Base-by-base conservation (phyloP, 2,113 vertebrate genomes). In the Stigmatopora nigra region DNA sequence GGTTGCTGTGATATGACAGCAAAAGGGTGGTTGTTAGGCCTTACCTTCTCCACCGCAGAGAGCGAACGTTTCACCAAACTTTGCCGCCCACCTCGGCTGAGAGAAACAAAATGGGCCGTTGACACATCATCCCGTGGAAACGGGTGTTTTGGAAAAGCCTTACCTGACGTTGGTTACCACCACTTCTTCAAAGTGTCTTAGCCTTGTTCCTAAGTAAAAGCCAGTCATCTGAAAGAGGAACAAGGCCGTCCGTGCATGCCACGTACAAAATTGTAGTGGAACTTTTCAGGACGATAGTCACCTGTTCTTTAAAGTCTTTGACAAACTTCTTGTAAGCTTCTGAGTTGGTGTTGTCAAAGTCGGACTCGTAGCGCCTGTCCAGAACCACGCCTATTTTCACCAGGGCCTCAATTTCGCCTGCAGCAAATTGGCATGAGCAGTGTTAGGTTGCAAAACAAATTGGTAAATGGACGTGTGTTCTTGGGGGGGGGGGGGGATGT, bases 91-190 rank as follows among this genome's bases (percentile, higher is more conserved):
- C 0, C 45, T 14, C 12, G 47, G 9, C 73, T 75, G 57, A 60
- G 13, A 57, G 1, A 53, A 68, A 52, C 19, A 22, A n/a, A 47
- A 1, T 58, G 0, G 15, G 20, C 2, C 3, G 31, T 46, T 13
- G 4, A 5, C 25, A 31, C 25, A 31, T 3, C 2, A 31, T 31
- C 25, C 25, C 1, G 3, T 31, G 1, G 25, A 31, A 7, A 55
- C 12, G 4, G 25, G 22, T 56, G 25, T 13, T 2, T 20, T 56
- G 13, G 53, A 59, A 52, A 2, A 44, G 11, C 12, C 19, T 72
- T 76, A 80, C 78, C 74, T 80, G 13, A 80, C 45, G n/a, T 0
- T 25, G 0, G 5, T 80, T 35, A 80, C 71, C 8, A 63, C 3
- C 8, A 80, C 59, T 47, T 15, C 20, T 63, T 51, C 56, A 49